Percentiles rank a stretch among this genome's conserved stretches.
Conservation (phyloP, 1,140 invertebrate genomes). For the Drosophila serrata region DNA sequence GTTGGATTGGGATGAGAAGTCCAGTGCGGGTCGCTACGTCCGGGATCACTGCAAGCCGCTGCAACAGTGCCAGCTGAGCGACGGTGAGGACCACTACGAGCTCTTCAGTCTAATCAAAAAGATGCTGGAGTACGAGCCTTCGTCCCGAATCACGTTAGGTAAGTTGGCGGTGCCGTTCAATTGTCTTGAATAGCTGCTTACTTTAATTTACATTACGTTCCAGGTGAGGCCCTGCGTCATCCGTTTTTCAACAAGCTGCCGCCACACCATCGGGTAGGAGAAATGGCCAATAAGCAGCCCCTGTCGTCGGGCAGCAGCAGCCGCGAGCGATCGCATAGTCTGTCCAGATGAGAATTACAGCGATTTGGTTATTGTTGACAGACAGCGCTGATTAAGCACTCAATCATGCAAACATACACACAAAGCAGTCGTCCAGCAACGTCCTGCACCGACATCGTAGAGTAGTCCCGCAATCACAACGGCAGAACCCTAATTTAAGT, state of each 20-base stretch:
- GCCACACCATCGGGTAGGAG: slow-evolving; percentile 89
- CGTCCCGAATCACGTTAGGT: slow-evolving; percentile 93
- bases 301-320: slow-evolving; percentile 84
- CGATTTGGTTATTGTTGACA: slow-evolving; percentile 86
- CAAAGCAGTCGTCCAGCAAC: slow-evolving; percentile 52
- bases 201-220: background rate
- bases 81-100: slow-evolving; percentile 95
- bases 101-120: slow-evolving; percentile 97
- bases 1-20: slow-evolving; percentile 97
- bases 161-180: slow-evolving; percentile 1
- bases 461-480: slow-evolving; percentile 42
- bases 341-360: slow-evolving; percentile 85
- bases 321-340: slow-evolving; percentile 83
- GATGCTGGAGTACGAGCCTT: slow-evolving; percentile 99
- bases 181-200: background rate
- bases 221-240: slow-evolving; percentile 94
- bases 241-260: slow-evolving; percentile 96
- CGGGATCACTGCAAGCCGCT: slow-evolving; percentile 99
- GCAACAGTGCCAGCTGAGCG: slow-evolving; percentile 95
- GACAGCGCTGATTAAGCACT: slow-evolving; percentile 61
- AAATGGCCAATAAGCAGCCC: slow-evolving; percentile 77
- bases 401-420: slow-evolving; percentile 65
- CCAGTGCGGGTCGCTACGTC: slow-evolving; percentile 98
- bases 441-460: slow-evolving; percentile 42
- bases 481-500: slow-evolving; percentile 60